A percentile compares a stretch with the other conserved stretches of the same genome.
phyloP scores from a whole-genome alignment of 1,140 invertebrate genomes.

The Homarus americanus region DNA sequence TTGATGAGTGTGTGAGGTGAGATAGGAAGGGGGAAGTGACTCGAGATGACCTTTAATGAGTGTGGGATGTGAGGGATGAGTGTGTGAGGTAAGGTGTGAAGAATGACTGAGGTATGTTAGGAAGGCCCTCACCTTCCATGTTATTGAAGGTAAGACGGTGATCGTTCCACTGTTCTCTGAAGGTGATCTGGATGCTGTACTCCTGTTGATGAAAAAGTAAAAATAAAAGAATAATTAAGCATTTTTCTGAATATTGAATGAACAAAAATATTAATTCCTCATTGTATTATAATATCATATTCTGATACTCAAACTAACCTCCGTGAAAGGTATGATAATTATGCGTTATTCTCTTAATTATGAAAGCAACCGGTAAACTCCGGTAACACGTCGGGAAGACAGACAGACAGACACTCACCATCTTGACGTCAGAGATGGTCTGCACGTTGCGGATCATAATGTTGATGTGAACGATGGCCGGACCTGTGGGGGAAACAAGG shows the following conservation, averaged over 20 bases:
- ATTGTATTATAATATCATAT: no score
- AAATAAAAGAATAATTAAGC: not conserved
- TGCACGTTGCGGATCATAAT: constrained; percentile 74
- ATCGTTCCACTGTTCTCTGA: constrained; percentile 97
- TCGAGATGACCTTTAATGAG: no score
- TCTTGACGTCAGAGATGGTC: constrained; percentile 74
- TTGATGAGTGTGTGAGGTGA: no score
- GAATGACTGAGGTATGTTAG: no score
- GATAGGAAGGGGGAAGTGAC: no score
- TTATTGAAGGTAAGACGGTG: constrained; percentile 94
- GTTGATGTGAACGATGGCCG: constrained; percentile 71
- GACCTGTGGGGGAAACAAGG: constrained; percentile 81
- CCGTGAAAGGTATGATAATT: no score
- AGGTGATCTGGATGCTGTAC: constrained; percentile 97
- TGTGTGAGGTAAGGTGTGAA: no score
- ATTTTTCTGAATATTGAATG: not conserved
- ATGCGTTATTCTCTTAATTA: constrained; percentile 2
- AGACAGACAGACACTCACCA: constrained; percentile 61
- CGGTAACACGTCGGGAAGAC: no score
- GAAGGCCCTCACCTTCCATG: constrained; percentile 87
- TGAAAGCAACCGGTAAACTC: no score
- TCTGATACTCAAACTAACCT: no score
- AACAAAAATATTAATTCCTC: no score
- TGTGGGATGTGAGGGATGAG: no score
- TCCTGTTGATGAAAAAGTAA: constrained; percentile 83